Conservation (phyloP, 2,113 vertebrate species). For the Prolemur simus region DNA sequence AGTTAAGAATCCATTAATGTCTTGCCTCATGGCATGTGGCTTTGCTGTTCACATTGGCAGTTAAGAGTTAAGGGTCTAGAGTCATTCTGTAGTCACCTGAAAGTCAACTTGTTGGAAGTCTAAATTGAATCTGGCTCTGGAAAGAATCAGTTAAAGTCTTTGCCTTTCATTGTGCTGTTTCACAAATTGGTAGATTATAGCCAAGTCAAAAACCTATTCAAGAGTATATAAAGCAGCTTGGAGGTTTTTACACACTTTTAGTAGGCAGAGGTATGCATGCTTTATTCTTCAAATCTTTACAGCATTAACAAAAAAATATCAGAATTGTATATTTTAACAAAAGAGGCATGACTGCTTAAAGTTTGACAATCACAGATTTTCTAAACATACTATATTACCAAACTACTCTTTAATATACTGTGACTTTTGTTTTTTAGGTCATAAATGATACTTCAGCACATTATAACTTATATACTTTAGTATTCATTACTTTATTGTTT, state of each 20-base stretch:
- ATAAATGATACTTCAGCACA: neutral
- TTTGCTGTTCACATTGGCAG: no score
- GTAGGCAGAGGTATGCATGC: neutral
- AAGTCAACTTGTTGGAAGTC: neutral
- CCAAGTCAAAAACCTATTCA: neutral
- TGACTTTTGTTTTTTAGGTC: neutral
- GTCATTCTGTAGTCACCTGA: neutral
- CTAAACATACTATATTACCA: neutral
- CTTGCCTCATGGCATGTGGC: no score
- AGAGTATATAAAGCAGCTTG: neutral
- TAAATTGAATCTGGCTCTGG: neutral
- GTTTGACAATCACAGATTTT: neutral
- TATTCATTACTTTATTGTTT: neutral
- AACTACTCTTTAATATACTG: neutral
- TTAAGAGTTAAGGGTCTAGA: neutral
- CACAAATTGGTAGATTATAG: neutral
- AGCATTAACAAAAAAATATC: neutral
- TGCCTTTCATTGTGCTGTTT: neutral
- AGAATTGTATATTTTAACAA: neutral
- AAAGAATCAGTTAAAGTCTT: neutral
- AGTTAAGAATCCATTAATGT: neutral
- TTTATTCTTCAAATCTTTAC: neutral
- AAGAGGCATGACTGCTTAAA: neutral
- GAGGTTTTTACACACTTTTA: neutral
- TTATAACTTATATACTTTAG: neutral